Evolutionary conservation across 1,140 invertebrate genomes (phyloP).

Genomic region (Nephila pilipes): DNA sequence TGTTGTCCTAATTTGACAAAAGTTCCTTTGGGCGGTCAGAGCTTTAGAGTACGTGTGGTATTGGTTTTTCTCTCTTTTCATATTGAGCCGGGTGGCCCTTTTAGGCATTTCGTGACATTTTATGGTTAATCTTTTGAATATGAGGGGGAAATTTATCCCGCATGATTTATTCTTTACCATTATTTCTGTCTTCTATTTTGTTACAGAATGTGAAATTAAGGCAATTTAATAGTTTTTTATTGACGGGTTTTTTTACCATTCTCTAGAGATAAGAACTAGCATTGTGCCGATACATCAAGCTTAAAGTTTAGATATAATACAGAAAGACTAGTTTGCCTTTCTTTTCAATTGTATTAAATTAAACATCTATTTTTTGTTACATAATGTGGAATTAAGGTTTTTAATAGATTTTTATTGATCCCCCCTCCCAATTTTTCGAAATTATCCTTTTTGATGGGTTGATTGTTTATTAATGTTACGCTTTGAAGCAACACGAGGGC

Average conservation of each 20-base stretch:
- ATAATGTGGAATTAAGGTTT: too few relatives aligned
- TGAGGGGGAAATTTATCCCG: conserved; percentile 1
- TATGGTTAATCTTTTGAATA: conserved; percentile 61
- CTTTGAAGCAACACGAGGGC: too few relatives aligned
- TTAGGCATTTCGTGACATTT: conserved; percentile 68
- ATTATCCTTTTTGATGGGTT: too few relatives aligned
- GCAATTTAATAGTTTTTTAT: conserved; percentile 47
- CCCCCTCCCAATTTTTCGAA: too few relatives aligned
- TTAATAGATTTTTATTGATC: too few relatives aligned
- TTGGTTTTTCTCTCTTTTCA: conserved; percentile 69
- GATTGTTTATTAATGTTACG: too few relatives aligned
- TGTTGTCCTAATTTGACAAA: conserved; percentile 73
- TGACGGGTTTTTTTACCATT: background rate
- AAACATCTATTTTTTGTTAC: too few relatives aligned
- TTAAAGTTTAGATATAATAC: too few relatives aligned
- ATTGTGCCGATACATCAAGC: background rate
- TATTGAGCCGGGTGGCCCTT: conserved; percentile 57
- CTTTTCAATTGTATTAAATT: too few relatives aligned
- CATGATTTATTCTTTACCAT: conserved; percentile 33
- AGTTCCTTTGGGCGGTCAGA: conserved; percentile 66
- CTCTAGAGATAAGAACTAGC: conserved; percentile 40
- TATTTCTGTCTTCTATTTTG: conserved; percentile 10
- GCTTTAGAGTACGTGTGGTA: conserved; percentile 39
- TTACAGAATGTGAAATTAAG: conserved; percentile 13
- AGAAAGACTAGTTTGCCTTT: too few relatives aligned